phyloP scores from a whole-genome alignment of 2,113 vertebrate species.

The Dryoscopus gambensis region DNA sequence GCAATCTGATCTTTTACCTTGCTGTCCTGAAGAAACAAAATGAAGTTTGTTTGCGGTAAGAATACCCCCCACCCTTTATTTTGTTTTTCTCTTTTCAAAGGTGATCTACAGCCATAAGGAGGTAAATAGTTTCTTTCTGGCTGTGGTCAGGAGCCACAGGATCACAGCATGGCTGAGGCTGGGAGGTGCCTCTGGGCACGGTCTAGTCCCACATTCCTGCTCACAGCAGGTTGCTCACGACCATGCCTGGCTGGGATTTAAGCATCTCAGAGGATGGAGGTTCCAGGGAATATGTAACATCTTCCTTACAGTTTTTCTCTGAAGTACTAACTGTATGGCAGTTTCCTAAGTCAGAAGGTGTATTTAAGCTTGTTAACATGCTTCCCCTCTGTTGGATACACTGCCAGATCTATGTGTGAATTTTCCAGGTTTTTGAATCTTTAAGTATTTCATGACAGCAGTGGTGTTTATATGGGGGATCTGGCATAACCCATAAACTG shows the following conservation, averaged over 20 bases:
- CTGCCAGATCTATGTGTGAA: background rate
- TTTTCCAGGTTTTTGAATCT: background rate
- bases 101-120: background rate
- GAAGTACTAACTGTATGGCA: background rate
- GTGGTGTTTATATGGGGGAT: background rate
- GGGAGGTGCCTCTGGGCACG: background rate
- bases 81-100: background rate
- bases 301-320: background rate
- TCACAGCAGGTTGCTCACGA: background rate
- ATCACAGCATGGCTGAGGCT: background rate
- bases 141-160: background rate
- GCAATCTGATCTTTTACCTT: background rate
- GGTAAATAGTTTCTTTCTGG: background rate
- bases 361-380: background rate
- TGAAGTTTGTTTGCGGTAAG: background rate
- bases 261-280: background rate
- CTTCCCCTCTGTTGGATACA: background rate
- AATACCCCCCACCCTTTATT: background rate
- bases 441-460: background rate
- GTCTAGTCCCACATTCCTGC: background rate
- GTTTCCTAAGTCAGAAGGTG: background rate
- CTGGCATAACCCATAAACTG: background rate
- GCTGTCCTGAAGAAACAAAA: background rate
- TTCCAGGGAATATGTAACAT: background rate
- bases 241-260: rapidly evolving